phyloP scores from a whole-genome alignment of 2,113 vertebrate genomes.

The Thinocorus orbignyianus region DNA sequence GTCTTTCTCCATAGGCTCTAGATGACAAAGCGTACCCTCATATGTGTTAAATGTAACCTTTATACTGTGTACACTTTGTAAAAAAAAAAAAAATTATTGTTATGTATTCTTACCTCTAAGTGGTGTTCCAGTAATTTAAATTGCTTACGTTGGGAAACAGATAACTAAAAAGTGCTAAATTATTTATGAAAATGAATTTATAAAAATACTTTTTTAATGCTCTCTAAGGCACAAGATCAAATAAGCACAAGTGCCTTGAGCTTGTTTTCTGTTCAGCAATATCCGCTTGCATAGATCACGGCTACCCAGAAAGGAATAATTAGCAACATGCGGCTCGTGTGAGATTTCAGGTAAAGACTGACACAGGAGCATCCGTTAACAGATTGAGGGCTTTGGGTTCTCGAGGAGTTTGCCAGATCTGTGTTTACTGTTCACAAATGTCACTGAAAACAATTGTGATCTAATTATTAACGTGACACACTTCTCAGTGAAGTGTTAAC shows the following conservation, averaged over 20 bases:
- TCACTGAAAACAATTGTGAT: not conserved
- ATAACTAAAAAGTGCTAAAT: not conserved
- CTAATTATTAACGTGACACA: not conserved
- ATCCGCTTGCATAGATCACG: not conserved
- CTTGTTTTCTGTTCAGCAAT: not conserved
- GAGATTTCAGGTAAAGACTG: not conserved
- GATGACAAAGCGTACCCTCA: not conserved
- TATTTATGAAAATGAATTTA: not conserved
- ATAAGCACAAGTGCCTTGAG: not conserved
- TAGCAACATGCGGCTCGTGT: not conserved
- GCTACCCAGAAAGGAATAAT: not conserved
- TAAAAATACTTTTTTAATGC: not conserved
- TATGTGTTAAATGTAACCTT: not conserved
- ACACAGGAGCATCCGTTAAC: not conserved
- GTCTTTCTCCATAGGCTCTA: not conserved
- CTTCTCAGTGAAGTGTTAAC: not conserved
- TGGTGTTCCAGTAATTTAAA: not conserved
- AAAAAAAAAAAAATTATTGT: not conserved
- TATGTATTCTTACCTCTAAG: not conserved
- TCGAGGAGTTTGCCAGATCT: not conserved
- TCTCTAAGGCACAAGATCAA: not conserved
- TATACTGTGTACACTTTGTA: not conserved
- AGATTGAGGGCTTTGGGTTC: not conserved
- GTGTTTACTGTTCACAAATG: not conserved
- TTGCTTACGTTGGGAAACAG: not conserved